Percentiles rank a stretch among this genome's conserved stretches.
Conservation (phyloP, 1,140 invertebrate species). For the Periplaneta americana region DNA sequence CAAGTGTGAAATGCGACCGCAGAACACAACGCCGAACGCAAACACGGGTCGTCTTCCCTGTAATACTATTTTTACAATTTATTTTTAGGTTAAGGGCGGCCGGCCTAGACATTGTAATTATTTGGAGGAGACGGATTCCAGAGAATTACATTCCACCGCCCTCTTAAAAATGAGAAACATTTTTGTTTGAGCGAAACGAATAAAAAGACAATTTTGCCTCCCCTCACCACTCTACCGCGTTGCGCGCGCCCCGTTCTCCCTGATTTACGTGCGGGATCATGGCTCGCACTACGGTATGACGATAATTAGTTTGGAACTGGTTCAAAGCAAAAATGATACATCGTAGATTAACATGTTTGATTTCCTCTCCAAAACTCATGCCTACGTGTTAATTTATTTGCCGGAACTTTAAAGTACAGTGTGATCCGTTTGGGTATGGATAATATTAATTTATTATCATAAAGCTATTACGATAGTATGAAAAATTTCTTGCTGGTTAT, state of each 20-base stretch:
- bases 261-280: not conserved
- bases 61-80: constrained; percentile 6
- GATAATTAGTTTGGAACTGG: not conserved
- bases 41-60: not conserved
- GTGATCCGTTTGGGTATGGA: too few species aligned
- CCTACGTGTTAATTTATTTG: too few species aligned
- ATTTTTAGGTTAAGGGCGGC: constrained; percentile 1
- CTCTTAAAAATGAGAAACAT: not conserved
- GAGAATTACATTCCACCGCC: not conserved
- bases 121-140: not conserved
- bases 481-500: too few species aligned
- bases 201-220: not conserved
- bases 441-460: too few species aligned
- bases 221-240: too few species aligned
- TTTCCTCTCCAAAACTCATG: too few species aligned
- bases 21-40: not conserved
- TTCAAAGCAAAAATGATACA: not conserved
- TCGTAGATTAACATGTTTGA: not conserved
- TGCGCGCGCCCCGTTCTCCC: not conserved
- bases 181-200: not conserved
- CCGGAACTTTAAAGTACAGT: too few species aligned
- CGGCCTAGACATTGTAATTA: not conserved
- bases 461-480: too few species aligned
- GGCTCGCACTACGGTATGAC: not conserved
- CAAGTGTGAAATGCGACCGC: constrained; percentile 2